Evolutionary conservation across 2,888 invertebrate genomes (phyloP), one percentile per base, ranked within the genome.

Genomic region (Trissonchulus sp.): DNA sequence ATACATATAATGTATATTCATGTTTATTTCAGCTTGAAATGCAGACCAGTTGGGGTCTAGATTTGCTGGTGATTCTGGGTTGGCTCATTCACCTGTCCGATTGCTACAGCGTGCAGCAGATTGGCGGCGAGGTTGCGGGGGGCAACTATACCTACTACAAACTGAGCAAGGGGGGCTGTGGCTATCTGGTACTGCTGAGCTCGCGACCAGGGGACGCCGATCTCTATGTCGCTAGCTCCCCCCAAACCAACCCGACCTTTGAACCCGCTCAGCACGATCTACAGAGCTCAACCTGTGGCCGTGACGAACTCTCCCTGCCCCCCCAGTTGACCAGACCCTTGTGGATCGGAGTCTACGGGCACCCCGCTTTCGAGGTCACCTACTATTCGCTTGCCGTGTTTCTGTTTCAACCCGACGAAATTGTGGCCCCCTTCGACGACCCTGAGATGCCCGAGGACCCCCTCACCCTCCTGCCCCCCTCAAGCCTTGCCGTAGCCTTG

Each of bases 101-200:
- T 48, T 48, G 48, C 48, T 48, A 15, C 48, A 69, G n/a, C n/a
- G 71, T 69, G 34, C 71, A 69, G n/a, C 71, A 69, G 37, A 8
- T 69, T 23, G 34, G 71, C 71, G 71, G 71, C 35, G 36, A 31
- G 3, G 37, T 69, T 37, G 36, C 3, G 3, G 35, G 33, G 34
- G 71, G 35, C 71, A 69, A 69, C 37, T 69, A 69, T 69, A 69
- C 36, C 71, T 69, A 69, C 71, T 69, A 69, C 34, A 69, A 69
- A 37, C 71, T 69, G 28, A 36, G 3, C n/a, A 34, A 37, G 34
- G 33, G 33, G 3, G 71, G 48, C 48, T 23, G 48, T 8, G 48
- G 8, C 48, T 48, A 48, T 48, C 48, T 48, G 8, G n/a, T n/a
- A n/a, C 48, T 48, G 48, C 48, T 48, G 48, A 48, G 23, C 8